Conservation (phyloP, 2,888 invertebrate species). For the Hesperia comma region DNA sequence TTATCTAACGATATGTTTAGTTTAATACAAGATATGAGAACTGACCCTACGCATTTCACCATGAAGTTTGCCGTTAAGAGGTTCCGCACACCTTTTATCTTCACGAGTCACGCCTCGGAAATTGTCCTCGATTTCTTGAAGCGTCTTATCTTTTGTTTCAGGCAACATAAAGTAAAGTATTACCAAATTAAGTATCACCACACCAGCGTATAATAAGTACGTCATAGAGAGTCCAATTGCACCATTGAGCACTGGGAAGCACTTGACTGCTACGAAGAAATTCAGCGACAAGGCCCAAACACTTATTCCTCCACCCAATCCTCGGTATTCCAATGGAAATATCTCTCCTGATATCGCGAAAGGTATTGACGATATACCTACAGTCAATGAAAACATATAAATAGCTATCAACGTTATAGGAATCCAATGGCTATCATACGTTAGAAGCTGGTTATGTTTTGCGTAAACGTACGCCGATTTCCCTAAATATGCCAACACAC, state of each 20-base stretch:
- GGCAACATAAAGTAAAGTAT: constrained; percentile 85
- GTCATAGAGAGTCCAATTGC: constrained; percentile 82
- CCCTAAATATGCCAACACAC: constrained; percentile 83
- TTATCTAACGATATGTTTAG: constrained; percentile 5
- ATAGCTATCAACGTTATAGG: constrained; percentile 77
- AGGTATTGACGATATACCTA: constrained; percentile 87
- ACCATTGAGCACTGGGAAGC: constrained; percentile 83
- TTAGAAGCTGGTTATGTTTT: constrained; percentile 58
- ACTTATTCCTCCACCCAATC: constrained; percentile 86
- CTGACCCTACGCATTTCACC: constrained; percentile 64
- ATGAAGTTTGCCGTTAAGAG: constrained; percentile 55
- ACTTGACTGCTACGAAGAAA: constrained; percentile 87
- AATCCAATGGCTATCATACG: constrained; percentile 72
- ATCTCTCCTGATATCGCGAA: constrained; percentile 89
- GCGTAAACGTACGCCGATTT: constrained; percentile 76
- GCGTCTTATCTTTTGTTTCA: constrained; percentile 87
- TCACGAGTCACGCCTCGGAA: constrained; percentile 64
- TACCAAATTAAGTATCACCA: constrained; percentile 77
- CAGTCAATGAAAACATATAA: constrained; percentile 84
- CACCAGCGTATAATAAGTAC: constrained; percentile 84
- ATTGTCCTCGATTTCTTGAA: constrained; percentile 86
- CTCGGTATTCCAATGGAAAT: constrained; percentile 85
- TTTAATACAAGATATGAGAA: constrained; percentile 70
- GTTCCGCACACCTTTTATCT: constrained; percentile 58
- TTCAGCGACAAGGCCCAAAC: constrained; percentile 85